Base-by-base conservation (phyloP, 2,797 vertebrate species). In the Pitangus sulphuratus region DNA sequence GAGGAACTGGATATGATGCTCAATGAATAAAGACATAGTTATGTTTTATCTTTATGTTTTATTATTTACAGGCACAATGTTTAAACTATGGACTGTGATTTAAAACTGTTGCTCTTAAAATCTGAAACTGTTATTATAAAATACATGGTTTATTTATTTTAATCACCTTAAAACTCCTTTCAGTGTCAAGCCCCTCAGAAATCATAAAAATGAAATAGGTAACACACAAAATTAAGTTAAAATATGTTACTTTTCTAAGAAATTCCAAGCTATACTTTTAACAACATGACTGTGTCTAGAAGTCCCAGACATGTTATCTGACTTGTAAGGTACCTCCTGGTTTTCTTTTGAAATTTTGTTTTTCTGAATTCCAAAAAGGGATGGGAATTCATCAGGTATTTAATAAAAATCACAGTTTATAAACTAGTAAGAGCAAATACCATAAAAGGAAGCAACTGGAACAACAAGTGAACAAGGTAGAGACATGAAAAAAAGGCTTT, bases 161-260 rank as follows among this genome's bases (percentile, higher is more conserved):
- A 57, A 64, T 77, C 16, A 64, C 30, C 37, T 25, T 37, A 25
- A 51, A 51, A 51, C 48, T 17, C 50, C 16, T 30, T 51, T 17
- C 26, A 51, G 50, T 30, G 26, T 51, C 26, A 30, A 30, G 15
- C 26, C 26, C 50, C 50, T 51, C 15, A 51, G 26, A 51, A 51
- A 51, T 11, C 50, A 50, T 50, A 17, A 51, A 51, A 51, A 9
- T 11, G 9, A 51, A 51, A 51, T 51, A 51, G 26, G 26, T 30
- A 51, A 51, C 50, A 50, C 48, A 50, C 48, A 51, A 51, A 51
- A 30, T 51, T 9, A 44, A 75, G 18, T 42, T 68, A 2, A 50
- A 60, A 62, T 31, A 14, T 0, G 1, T 26, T 31, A 11, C 2
- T 47, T 61, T 47, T 31, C 22, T 22, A 48, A 56, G 7, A 12